Percentiles rank a stretch among this genome's conserved stretches.
These are phyloP conservation scores for Triplophysa dalaica DNA, from an alignment of 2,113 vertebrate species.

Conservation along the genomic window DNA sequence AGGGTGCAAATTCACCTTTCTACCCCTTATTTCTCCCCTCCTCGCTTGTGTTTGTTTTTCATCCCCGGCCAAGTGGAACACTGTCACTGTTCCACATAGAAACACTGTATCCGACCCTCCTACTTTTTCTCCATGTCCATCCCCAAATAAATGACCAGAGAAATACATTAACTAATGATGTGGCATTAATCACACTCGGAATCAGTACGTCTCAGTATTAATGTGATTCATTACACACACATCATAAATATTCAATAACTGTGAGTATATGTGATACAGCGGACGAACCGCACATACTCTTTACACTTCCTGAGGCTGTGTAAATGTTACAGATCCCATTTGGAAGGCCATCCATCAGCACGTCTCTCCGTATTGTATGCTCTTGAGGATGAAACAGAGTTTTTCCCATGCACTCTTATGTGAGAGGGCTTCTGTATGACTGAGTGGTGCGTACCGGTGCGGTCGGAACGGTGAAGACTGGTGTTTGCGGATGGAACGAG, in stretches of 20 bases:
- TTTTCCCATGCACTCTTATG: constrained; percentile 45
- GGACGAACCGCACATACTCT: neutral
- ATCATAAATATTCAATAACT: constrained; percentile 1
- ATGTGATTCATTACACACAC: neutral
- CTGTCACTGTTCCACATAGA: constrained; percentile 33
- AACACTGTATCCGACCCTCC: constrained; percentile 13
- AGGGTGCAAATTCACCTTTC: constrained; percentile 57
- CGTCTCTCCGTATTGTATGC: constrained; percentile 1
- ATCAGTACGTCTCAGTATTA: constrained; percentile 4
- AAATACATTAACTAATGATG: constrained; percentile 13
- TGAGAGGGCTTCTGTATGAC: constrained; percentile 29
- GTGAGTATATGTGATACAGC: neutral
- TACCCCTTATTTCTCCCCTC: constrained; percentile 13
- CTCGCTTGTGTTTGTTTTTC: constrained; percentile 46
- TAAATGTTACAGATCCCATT: constrained; percentile 38
- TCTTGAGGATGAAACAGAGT: constrained; percentile 33
- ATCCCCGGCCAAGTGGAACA: constrained; percentile 29
- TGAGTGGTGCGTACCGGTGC: constrained; percentile 10
- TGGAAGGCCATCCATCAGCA: constrained; percentile 43
- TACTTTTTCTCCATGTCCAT: constrained; percentile 15
- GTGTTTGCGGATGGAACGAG: constrained; percentile 13
- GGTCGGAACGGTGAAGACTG: constrained; percentile 34
- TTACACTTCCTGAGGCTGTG: constrained; percentile 20
- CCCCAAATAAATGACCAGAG: constrained; percentile 18
- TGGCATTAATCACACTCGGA: neutral